Base-by-base conservation (phyloP, 2,797 vertebrate genomes). In the Streptopelia turtur region DNA sequence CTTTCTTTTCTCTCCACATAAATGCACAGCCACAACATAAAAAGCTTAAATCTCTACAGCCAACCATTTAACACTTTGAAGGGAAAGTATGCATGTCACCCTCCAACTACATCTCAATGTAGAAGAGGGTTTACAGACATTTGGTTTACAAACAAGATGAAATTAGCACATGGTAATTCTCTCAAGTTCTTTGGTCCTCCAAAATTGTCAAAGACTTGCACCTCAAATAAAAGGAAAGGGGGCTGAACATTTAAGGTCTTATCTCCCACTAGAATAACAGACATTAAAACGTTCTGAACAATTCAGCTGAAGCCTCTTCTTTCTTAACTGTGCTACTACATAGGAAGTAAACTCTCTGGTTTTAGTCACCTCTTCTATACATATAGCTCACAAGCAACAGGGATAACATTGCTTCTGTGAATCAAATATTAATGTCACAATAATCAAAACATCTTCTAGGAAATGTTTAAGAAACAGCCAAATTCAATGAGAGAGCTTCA, bases 81-180 rank as follows among this genome's bases (percentile, higher is more conserved):
- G 4, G 7, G 15, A 41, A 83, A 81, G 5, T 1, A 2, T 15
- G 18, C 9, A 10, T 24, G 22, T 16, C 1, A 2, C 11, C 12
- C 3, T 20, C 18, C 10, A 1, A 1, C 5, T 14, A 37, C 31
- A 55, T 25, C 56, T 81, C 30, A 70, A 1, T 1, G n/a, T 3
- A 84, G 13, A 75, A 75, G 39, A 6, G 3, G 1, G 10, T 20
- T 81, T 41, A 81, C 1, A 3, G 45, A 64, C 13, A 21, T 4
- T 3, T 5, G 18, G 43, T 33, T 76, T 72, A 69, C 22, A 5
- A 35, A 56, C 43, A 49, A 50, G 1, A 5, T 53, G 37, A 28
- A 17, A 27, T 77, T 35, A 21, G 5, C 8, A 3, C 49, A 80
- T 11, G 10, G 15, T 15, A 92, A 70, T 33, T 66, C 33, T 35